Evolutionary conservation across 2,113 vertebrate genomes (phyloP), one percentile per base, ranked within the genome.

Genomic region (Pteruthius melanotis): DNA sequence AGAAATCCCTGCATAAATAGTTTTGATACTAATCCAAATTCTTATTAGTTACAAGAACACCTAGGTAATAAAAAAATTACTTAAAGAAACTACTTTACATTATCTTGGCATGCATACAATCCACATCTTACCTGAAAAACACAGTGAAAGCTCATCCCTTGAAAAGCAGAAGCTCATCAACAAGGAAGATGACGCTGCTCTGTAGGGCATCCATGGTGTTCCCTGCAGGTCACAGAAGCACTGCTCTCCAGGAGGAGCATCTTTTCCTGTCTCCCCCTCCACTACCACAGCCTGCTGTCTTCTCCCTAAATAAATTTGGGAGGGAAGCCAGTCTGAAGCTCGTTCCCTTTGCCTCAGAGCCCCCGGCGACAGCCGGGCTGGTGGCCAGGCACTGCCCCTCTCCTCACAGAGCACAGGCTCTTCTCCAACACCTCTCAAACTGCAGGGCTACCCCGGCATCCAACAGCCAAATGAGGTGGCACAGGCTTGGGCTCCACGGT

Each of bases 121-220:
- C 20, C 5, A 3, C 33, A 45, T 28, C 35, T 90, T 79, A 82
- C 65, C 70, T 76, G 88, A 71, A 54, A 31, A 54, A 10, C 0
- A 0, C 26, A 10, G 15, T 13, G 45, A n/a, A 71, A 84, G 23
- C 1, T 2, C 18, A 78, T 30, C 26, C 15, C 7, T 52, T 30
- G 9, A 31, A 26, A 65, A 49, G 72, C 24, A 40, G 31, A 27
- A 86, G 15, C 33, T 76, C 20, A 23, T 23, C 30, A 42, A 5
- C 33, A 39, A 13, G 11, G 39, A n/a, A 64, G 49, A 11, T 6
- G 5, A 2, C 5, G 1, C 30, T 15, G 5, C 49, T 59, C 35
- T 21, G 21, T 22, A 72, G 19, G 21, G 9, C 14, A 56, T 0
- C 0, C 2, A 9, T 3, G 21, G 20, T 2, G 2, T 4, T 83